Evolutionary conservation across 2,888 invertebrate genomes (phyloP), one percentile per base, ranked within the genome.

Genomic region (Tubulanus polymorphus): DNA sequence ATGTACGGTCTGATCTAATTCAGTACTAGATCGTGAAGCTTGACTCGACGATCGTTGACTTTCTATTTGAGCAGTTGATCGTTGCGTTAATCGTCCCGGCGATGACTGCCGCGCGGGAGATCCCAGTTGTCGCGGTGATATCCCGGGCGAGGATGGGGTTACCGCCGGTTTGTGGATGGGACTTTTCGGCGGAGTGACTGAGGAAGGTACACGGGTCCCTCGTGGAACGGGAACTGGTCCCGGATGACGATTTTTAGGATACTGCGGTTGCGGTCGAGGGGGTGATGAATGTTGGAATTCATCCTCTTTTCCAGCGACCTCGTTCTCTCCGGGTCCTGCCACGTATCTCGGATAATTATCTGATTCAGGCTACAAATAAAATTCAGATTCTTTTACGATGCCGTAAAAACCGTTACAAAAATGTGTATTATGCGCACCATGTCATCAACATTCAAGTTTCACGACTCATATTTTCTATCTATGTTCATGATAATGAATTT

Each of bases 141-240:
- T 23, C 26, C 20, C 26, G 41, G 37, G 23, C 54, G 57, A 54
- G 10, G 49, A 48, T 5, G 62, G 60, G 20, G 45, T 37, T 10
- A 53, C 37, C 2, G 56, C 37, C 37, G 56, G 20, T 35, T 47
- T 26, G 15, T 48, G 23, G 30, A 46, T 37, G 20, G 45, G 41
- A 30, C 35, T 52, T 37, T 48, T 37, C 29, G 56, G 18, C 41
- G 54, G 28, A 20, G 51, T 10, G 48, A 52, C 3, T 28, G 47
- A 1, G 37, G 12, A 29, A 53, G 12, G 48, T 28, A 8, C 46
- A 2, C 67, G 62, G 15, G 63, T 63, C 20, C 55, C 56, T 26
- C 64, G 50, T 15, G 64, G 61, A 41, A 66, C 65, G 15, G 70
- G 67, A 45, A 65, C 59, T 2, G 69, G 70, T 23, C 65, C 66